phyloP scores from a whole-genome alignment of 1,140 invertebrate species.

The Reticulitermes speratus region DNA sequence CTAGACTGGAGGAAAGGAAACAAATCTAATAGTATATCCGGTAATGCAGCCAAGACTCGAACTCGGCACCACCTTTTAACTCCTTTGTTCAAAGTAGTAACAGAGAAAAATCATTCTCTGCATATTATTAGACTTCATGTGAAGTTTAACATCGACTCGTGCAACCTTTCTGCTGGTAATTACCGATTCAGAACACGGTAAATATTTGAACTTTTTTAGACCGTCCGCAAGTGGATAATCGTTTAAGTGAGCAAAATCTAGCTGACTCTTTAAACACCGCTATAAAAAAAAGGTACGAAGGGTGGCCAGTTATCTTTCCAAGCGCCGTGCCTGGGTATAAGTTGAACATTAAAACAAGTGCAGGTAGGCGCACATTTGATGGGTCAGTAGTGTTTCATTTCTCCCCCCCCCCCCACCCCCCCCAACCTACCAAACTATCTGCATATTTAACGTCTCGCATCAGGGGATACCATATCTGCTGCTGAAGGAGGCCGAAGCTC shows the following conservation, averaged over 20 bases:
- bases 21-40: too few species aligned
- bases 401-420: neutral
- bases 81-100: too few species aligned
- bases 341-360: neutral
- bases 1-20: too few species aligned
- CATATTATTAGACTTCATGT: too few species aligned
- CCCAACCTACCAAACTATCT: too few species aligned
- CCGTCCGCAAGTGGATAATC: neutral
- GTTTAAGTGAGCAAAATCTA: neutral
- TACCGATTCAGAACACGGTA: neutral
- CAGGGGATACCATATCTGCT: neutral
- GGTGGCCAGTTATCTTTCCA: neutral
- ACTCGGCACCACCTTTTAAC: too few species aligned
- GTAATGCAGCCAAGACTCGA: too few species aligned
- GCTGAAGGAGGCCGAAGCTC: too few species aligned
- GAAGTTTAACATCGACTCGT: too few species aligned
- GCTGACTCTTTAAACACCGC: neutral
- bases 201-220: conserved; percentile 12
- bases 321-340: conserved; percentile 6
- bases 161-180: neutral
- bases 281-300: neutral
- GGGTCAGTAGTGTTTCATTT: neutral
- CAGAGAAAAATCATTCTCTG: too few species aligned
- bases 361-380: neutral
- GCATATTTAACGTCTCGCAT: neutral